phyloP scores from a whole-genome alignment of 2,113 vertebrate species.

The Sander lucioperca region DNA sequence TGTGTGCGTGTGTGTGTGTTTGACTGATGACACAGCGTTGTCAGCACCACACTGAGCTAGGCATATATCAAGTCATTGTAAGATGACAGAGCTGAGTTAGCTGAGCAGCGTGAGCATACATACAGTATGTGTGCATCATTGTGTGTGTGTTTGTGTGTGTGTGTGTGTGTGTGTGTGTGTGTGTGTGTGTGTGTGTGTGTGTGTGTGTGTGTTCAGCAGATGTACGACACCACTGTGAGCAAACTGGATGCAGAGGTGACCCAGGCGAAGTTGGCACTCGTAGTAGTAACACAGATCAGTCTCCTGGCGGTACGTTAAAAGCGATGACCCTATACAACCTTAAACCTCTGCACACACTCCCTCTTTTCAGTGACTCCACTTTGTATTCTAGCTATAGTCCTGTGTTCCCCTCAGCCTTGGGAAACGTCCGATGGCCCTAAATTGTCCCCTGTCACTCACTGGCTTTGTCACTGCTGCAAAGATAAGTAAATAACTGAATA shows the following conservation, averaged over 20 bases:
- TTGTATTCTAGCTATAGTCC: conserved; percentile 20
- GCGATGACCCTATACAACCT: background rate
- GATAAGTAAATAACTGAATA: conserved; percentile 16
- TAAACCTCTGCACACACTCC: background rate
- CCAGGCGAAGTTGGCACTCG: background rate
- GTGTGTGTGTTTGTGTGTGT: too few species aligned
- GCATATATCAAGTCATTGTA: background rate
- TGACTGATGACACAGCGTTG: conserved; percentile 19
- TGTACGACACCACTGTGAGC: background rate
- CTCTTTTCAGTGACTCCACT: conserved; percentile 22
- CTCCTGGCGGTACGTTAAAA: conserved; percentile 7
- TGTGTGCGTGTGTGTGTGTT: background rate
- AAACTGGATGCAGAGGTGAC: conserved; percentile 21
- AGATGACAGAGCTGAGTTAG: background rate
- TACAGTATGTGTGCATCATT: background rate
- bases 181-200: background rate
- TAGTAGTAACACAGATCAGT: conserved; percentile 10
- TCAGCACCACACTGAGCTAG: conserved; percentile 22
- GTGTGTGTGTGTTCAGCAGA: background rate
- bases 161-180: too few species aligned
- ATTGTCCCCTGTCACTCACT: conserved; percentile 38
- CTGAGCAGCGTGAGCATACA: background rate
- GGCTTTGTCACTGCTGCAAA: conserved; percentile 22
- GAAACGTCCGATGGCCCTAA: conserved; percentile 1
- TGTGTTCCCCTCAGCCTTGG: conserved; percentile 24